Evolutionary conservation across 2,888 invertebrate species (phyloP).

Genomic region (Synergus japonicus): DNA sequence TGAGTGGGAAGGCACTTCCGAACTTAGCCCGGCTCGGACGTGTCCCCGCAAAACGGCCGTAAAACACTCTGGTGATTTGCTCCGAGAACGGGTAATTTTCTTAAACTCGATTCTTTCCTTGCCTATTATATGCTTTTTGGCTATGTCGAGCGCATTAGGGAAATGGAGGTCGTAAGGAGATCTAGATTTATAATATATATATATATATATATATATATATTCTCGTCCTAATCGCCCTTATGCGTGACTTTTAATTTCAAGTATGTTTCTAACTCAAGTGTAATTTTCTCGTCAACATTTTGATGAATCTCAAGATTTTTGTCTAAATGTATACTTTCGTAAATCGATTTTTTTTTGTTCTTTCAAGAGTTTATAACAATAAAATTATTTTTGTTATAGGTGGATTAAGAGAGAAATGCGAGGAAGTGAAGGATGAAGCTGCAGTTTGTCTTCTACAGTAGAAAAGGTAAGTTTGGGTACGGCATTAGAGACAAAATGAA

Average conservation of each 20-base stretch:
- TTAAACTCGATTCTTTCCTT: background rate
- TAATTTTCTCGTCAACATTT: conserved; percentile 1
- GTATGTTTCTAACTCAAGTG: background rate
- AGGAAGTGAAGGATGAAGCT: background rate
- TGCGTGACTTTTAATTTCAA: background rate
- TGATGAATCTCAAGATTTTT: background rate
- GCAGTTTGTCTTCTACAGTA: background rate
- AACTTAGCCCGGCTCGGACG: conserved; percentile 49
- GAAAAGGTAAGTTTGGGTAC: background rate
- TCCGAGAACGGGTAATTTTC: conserved; percentile 8
- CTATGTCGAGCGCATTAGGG: background rate
- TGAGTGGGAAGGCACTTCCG: conserved; percentile 53
- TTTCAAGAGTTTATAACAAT: background rate
- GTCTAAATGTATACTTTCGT: background rate
- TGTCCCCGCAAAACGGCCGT: conserved; percentile 50
- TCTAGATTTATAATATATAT: background rate
- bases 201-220: background rate
- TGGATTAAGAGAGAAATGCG: background rate
- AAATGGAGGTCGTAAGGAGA: background rate
- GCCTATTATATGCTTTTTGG: background rate
- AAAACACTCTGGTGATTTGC: conserved; percentile 54
- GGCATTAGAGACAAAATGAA: background rate
- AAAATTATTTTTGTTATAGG: background rate
- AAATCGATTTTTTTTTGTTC: background rate
- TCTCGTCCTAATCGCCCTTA: background rate